phyloP scores from a whole-genome alignment of 2,797 vertebrate species.

The Mustela erminea region DNA sequence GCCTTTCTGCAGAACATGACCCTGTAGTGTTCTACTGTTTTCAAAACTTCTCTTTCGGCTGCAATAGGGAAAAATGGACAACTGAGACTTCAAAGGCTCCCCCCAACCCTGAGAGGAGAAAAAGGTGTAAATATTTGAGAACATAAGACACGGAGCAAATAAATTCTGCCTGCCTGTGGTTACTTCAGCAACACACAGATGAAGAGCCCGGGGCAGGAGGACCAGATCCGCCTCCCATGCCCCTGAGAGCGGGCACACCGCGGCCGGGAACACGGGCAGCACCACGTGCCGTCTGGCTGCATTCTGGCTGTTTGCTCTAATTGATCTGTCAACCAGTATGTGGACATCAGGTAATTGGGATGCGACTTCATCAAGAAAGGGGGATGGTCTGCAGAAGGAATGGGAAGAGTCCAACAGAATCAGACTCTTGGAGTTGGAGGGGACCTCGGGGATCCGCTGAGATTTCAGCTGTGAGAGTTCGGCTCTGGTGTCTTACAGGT shows the following conservation, averaged over 20 bases:
- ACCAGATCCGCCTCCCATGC: neutral
- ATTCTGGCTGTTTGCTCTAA: neutral
- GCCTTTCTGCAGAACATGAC: neutral
- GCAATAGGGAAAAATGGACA: neutral
- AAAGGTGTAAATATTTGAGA: constrained; percentile 30
- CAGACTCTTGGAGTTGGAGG: too few species aligned
- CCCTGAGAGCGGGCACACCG: neutral
- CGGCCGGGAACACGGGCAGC: fast-evolving
- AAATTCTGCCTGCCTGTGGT: neutral
- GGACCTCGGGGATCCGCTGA: neutral
- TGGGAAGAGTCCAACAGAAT: neutral
- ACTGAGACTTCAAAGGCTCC: neutral
- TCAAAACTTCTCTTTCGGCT: neutral
- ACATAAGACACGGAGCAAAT: neutral
- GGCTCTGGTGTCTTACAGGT: neutral
- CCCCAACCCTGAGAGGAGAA: neutral
- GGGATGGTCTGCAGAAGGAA: neutral
- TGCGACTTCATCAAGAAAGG: neutral
- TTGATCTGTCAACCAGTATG: neutral
- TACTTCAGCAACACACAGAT: neutral
- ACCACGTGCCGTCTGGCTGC: neutral
- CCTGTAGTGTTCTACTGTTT: neutral
- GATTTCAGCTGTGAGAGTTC: neutral
- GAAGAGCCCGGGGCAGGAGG: neutral
- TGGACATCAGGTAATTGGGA: neutral